A percentile compares a stretch with the other conserved stretches of the same genome.
These are phyloP conservation scores for Anguilla pacifica DNA, from an alignment of 2,797 vertebrate species.

Conservation along the genomic window DNA sequence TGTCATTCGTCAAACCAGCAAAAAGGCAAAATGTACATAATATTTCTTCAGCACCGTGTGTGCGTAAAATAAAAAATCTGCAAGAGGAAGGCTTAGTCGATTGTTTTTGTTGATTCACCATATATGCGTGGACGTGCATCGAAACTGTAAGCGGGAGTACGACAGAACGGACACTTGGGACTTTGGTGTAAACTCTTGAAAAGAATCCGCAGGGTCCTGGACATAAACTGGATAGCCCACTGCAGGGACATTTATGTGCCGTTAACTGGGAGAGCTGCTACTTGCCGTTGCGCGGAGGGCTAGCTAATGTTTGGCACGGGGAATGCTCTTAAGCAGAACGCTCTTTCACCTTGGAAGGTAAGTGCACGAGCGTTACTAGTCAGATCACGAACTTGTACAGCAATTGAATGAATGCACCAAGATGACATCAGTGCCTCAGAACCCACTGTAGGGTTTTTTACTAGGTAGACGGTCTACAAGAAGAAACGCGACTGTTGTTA, in stretches of 20 bases:
- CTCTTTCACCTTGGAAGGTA: slow-evolving; percentile 56
- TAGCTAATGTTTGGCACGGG: slow-evolving; percentile 22
- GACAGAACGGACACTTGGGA: slow-evolving; percentile 29
- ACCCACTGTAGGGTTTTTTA: background rate
- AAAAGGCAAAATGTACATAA: background rate
- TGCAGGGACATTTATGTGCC: background rate
- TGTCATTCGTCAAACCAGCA: background rate
- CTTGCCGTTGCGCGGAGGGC: background rate
- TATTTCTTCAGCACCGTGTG: slow-evolving; percentile 32
- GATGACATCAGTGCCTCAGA: slow-evolving; percentile 46
- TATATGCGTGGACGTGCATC: slow-evolving; percentile 3
- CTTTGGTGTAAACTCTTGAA: slow-evolving; percentile 29
- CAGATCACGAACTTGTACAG: slow-evolving; percentile 60
- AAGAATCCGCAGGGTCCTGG: background rate
- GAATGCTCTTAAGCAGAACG: slow-evolving; percentile 37
- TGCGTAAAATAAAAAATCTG: slow-evolving; percentile 21
- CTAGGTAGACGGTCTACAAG: slow-evolving; percentile 18
- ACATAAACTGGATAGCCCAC: slow-evolving; percentile 21
- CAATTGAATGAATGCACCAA: slow-evolving; percentile 57
- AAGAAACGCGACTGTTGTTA: slow-evolving; percentile 18
- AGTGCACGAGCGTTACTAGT: slow-evolving; percentile 50
- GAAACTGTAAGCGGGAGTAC: background rate
- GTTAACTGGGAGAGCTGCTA: background rate
- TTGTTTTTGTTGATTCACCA: background rate
- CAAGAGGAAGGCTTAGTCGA: background rate